These are phyloP conservation scores for Teleopsis dalmanni DNA, from an alignment of 1,140 invertebrate genomes.

Conservation along the genomic window DNA sequence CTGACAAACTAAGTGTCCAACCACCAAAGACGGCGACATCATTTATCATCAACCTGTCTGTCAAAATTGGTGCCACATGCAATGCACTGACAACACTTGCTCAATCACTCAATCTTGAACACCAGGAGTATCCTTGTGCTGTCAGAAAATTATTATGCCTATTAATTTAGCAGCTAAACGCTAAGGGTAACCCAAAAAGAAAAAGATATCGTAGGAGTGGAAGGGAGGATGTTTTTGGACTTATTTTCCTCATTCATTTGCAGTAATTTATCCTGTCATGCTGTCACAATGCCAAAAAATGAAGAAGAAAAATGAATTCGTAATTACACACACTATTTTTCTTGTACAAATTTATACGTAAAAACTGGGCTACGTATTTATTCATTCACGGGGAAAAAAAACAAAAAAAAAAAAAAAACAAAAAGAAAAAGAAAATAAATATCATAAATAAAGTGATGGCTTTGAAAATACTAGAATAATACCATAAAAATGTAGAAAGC, in stretches of 20 bases:
- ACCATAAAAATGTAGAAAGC: no score
- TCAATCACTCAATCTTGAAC: conserved; percentile 6
- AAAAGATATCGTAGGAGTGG: neutral
- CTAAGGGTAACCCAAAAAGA: conserved; percentile 5
- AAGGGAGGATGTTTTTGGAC: conserved; percentile 10
- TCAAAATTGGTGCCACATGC: conserved; percentile 16
- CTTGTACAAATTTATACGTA: no score
- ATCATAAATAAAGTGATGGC: no score
- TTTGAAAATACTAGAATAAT: no score
- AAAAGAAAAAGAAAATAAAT: no score
- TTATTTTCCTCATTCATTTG: conserved; percentile 20
- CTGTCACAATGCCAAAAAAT: conserved; percentile 41
- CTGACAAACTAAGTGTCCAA: no score
- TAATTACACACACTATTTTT: no score
- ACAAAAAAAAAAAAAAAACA: no score
- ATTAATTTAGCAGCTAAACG: conserved; percentile 34
- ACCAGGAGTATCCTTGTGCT: conserved; percentile 39
- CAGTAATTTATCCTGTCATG: conserved; percentile 45
- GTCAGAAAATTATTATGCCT: conserved; percentile 46
- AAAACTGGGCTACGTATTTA: no score
- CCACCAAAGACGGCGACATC: conserved; percentile 33
- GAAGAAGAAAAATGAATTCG: conserved; percentile 19
- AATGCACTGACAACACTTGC: neutral
- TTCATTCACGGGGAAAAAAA: no score
- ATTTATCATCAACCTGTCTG: conserved; percentile 45